phyloP scores from a whole-genome alignment of 1,140 invertebrate species.

The Whitmania pigra region DNA sequence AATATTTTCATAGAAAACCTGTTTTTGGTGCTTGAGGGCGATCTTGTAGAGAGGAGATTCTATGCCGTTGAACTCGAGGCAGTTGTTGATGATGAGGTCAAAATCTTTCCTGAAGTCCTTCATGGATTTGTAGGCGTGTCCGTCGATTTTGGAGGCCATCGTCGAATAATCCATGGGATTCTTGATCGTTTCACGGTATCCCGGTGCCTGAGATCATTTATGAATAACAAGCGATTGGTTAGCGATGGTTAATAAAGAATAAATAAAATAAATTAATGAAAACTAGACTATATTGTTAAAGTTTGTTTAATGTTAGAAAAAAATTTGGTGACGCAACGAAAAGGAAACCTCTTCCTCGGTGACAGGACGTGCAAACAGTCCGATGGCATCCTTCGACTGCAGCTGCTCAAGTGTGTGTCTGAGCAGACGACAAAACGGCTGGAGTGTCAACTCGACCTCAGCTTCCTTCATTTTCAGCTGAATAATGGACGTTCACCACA shows the following conservation, averaged over 20 bases:
- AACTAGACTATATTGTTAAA: no score
- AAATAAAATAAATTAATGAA: no score
- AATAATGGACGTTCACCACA: no score
- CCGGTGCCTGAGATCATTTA: conserved; percentile 55
- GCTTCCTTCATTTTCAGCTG: conserved; percentile 61
- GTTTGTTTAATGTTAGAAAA: no score
- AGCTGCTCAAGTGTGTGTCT: conserved; percentile 57
- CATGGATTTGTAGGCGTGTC: conserved; percentile 63
- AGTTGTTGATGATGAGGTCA: conserved; percentile 80
- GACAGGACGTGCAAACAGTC: conserved; percentile 85
- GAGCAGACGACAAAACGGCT: conserved; percentile 66
- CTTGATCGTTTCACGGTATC: conserved; percentile 79
- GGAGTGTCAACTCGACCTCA: conserved; percentile 56
- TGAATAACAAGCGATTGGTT: no score
- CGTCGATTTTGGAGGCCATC: conserved; percentile 64
- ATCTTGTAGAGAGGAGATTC: conserved; percentile 57
- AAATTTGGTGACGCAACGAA: not conserved
- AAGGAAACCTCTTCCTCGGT: conserved; percentile 60
- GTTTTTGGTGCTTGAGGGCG: conserved; percentile 69
- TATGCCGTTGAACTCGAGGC: conserved; percentile 76
- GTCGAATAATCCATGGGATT: conserved; percentile 91
- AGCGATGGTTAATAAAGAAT: no score
- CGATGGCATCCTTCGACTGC: conserved; percentile 62
- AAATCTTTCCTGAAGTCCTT: conserved; percentile 79
- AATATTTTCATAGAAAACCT: conserved; percentile 40